Evolutionary conservation across 2,888 invertebrate species (phyloP), one percentile per base, ranked within the genome.

Genomic region (Scaptodrosophila latifasciaeformis): DNA sequence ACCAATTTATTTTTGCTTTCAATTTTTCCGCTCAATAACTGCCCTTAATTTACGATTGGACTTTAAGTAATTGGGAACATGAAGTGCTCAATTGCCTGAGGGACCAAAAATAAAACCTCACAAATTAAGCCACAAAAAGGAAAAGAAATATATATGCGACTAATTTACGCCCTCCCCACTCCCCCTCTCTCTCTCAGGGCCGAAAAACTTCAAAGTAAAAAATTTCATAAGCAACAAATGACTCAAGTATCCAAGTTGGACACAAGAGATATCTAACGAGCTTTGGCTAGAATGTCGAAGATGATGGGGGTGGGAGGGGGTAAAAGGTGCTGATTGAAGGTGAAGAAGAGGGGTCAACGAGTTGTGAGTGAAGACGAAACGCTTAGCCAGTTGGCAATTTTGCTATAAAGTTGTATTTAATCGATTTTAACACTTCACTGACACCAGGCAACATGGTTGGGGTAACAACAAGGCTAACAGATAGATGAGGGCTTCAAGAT

Each of bases 391-490:
- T 75, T 75, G 54, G 79, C 69, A 75, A 79, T 75, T 75, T 79
- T 76, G 72, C 75, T 72, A 79, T 79, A 75, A 75, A 75, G 59
- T 72, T 75, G 67, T 65, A 72, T 76, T 76, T 67, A 75, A 75
- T 75, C 79, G 75, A 75, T 79, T 75, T 75, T 76, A 76, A 75
- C 77, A 77, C 75, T 80, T 77, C 68, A 74, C 64, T 70, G 78
- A 47, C 54, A 52, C 65, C 49, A 49, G 46, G 27, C 35, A 45
- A 30, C 12, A n/a, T n/a, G n/a, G n/a, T n/a, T n/a, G n/a, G n/a
- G n/a, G n/a, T n/a, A n/a, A 9, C n/a, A 31, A 31, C 10, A 31
- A 9, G 31, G 10, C 31, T 12, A 9, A 31, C 31, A 12, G 31
- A 31, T 6, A 9, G 27, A 27, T 27, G 27, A 27, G 27, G 5